Evolutionary conservation across 1,140 invertebrate genomes (phyloP), one percentile per base, ranked within the genome.

Genomic region (Drosophila sulfurigaster): DNA sequence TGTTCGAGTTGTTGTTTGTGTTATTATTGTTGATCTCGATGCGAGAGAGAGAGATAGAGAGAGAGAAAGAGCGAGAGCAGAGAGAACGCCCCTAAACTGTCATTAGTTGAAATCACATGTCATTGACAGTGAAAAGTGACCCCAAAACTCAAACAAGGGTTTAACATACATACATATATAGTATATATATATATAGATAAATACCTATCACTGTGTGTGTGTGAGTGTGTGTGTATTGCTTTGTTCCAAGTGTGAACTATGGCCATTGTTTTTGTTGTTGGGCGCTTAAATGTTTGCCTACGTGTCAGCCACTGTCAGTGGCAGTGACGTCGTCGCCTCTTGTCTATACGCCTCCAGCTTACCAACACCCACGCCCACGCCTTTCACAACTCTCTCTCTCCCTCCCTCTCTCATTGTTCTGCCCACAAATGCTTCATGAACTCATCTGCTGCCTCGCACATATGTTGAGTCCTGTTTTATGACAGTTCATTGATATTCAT

Each of bases 81-180:
- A 38, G 35, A 38, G 41, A 43, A 43, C 49, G 52, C 16, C 69
- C 74, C 77, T 72, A 88, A 87, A 59, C 83, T 87, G 85, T 78
- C 83, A 87, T 87, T 88, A 88, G 83, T 83, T 83, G 77, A 88
- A 87, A 87, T 87, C 83, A 88, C 83, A 87, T 88, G 85, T 87
- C 83, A 88, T 72, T 74, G 85, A 58, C 83, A 83, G 77, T 67
- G 65, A 68, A 54, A 78, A 86, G 67, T 87, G 82, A 82, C 77
- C 83, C 59, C 49, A 62, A 62, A 64, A 63, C 63, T 48, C 1
- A 73, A 43, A 52, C 62, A 52, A 7, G 10, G 13, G 38, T 8
- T 57, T 20, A 20, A 20, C 46, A 60, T 46, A 11, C 35, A 25
- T 25, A 54, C 30, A 54, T 15, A 13, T n/a, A 56, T 16, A n/a